Base-by-base conservation (phyloP, 2,797 vertebrate genomes). In the Pipistrellus pipistrellus region DNA sequence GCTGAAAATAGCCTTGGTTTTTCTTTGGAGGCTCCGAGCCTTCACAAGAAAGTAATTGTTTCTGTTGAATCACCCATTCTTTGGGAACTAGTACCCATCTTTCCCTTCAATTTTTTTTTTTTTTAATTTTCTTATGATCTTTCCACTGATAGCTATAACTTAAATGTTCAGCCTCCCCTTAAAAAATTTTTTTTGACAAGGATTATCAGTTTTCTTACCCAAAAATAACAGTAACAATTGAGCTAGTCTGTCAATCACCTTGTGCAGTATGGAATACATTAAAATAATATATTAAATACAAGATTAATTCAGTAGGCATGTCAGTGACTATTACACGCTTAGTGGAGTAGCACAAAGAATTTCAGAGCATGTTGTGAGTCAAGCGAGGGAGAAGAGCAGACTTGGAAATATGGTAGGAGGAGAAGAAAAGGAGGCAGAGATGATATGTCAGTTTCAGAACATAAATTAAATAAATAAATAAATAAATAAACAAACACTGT, bases 31-130 rank as follows among this genome's bases (percentile, higher is more conserved):
- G 80, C 87, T 89, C 20, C 85, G 20, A 18, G 3, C 53, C 66
- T 84, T 78, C 35, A 44, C 38, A 88, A 51, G 48, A 85, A 97
- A 97, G 78, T 72, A 96, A 97, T 94, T 96, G 91, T 35, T 87
- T 95, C 35, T 77, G 88, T 95, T 88, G 48, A 82, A 93, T 83
- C 32, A 71, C 25, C 1, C 75, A 80, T 93, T 95, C 86, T 91
- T 48, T 81, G 46, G 5, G 46, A 93, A 48, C 3, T 89, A 89
- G 3, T 84, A 51, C 44, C 66, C 69, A 85, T 85, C 48, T 85
- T 73, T 90, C 21, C 8, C 20, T 10, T 86, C 25, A 83, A 10
- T 13, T 12, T 13, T 17, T 35, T 13, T 17, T 35, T n/a, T 15
- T 35, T 6, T 75, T 59, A 62, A 68, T 87, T 91, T 94, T 81